Conservation (phyloP, 1,140 invertebrate species). For the Dolichoris vasculosae region DNA sequence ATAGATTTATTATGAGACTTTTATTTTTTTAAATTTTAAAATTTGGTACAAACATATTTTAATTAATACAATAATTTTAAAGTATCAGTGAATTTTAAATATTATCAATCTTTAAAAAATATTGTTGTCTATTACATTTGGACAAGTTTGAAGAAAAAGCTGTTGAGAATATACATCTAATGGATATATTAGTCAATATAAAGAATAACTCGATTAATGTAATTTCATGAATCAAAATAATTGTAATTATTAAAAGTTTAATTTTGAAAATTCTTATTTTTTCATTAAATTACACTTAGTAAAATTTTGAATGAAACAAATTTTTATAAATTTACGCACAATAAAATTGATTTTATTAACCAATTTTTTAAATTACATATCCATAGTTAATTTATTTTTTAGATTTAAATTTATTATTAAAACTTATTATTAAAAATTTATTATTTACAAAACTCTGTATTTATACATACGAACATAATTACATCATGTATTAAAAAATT, state of each 20-base stretch:
- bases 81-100: not conserved
- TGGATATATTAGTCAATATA: not conserved
- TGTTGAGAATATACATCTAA: slow-evolving; percentile 2
- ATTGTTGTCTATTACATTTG: not conserved
- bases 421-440: too few species aligned
- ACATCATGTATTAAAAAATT: too few species aligned
- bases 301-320: not conserved
- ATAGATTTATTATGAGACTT: not conserved
- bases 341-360: too few species aligned
- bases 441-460: too few species aligned
- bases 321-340: too few species aligned
- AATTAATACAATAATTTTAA: not conserved
- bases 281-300: not conserved
- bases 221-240: not conserved
- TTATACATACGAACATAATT: too few species aligned
- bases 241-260: not conserved
- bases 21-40: not conserved
- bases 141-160: not conserved
- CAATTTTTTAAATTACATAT: too few species aligned
- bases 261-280: not conserved
- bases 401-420: too few species aligned
- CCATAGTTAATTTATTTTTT: too few species aligned
- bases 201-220: not conserved
- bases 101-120: slow-evolving; percentile 27
- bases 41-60: not conserved